Evolutionary conservation across 2,113 vertebrate genomes (phyloP).

Genomic region (Pongo pygmaeus): DNA sequence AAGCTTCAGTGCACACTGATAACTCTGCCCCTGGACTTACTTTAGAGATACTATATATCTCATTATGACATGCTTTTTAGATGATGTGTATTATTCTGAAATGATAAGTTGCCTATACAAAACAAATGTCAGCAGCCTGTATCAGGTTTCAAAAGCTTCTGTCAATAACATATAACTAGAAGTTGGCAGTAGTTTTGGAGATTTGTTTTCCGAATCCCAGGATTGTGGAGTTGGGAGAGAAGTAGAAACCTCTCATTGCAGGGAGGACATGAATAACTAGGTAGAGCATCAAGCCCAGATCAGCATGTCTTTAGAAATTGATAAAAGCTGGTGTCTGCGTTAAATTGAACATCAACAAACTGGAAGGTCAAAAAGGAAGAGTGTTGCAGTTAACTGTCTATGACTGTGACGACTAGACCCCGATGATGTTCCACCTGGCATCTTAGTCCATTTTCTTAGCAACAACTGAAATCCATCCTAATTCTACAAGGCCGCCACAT

Average conservation of each 20-base stretch:
- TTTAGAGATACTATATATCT: background rate
- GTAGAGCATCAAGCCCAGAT: background rate
- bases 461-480: background rate
- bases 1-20: background rate
- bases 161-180: background rate
- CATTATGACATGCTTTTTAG: background rate
- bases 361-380: background rate
- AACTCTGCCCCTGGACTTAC: background rate
- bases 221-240: background rate
- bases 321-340: background rate
- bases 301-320: background rate
- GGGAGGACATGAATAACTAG: background rate
- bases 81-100: slow-evolving; percentile 9
- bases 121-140: background rate
- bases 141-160: background rate
- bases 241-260: background rate
- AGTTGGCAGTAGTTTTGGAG: background rate
- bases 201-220: background rate
- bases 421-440: background rate
- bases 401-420: background rate
- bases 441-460: background rate
- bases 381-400: background rate
- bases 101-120: background rate
- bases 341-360: background rate
- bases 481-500: background rate